Conservation (phyloP, 2,113 vertebrate genomes). For the Natator depressus region DNA sequence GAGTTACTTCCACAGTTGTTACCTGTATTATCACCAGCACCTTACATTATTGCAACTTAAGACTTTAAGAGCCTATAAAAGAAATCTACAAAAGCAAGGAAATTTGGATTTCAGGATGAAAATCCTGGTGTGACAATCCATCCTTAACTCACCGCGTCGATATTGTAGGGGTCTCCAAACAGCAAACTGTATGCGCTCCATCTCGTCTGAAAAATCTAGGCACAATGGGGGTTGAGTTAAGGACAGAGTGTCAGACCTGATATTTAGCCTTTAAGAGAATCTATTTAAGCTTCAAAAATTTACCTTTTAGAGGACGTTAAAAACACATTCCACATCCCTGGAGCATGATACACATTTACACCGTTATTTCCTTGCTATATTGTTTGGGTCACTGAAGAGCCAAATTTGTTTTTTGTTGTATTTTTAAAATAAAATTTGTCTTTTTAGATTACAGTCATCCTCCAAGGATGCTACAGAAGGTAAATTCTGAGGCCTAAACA, state of each 20-base stretch:
- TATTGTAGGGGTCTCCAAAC: constrained; percentile 76
- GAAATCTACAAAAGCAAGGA: neutral
- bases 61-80: neutral
- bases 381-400: neutral
- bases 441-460: neutral
- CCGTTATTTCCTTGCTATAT: neutral
- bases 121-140: constrained; percentile 52
- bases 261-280: neutral
- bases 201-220: constrained; percentile 75
- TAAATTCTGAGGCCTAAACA: neutral
- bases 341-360: neutral
- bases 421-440: fast-evolving
- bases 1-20: neutral
- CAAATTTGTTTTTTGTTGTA: neutral
- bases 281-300: neutral
- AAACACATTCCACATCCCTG: neutral
- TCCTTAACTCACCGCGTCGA: constrained; percentile 75
- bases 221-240: constrained; percentile 55
- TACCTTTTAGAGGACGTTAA: neutral
- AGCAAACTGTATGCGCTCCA: constrained; percentile 77
- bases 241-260: constrained; percentile 50
- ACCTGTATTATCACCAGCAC: neutral
- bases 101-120: constrained; percentile 1
- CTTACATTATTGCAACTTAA: neutral
- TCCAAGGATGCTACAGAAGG: constrained; percentile 21